Evolutionary conservation across 2,797 vertebrate genomes (phyloP), one percentile per base, ranked within the genome.

Genomic region (Esox masquinongy): DNA sequence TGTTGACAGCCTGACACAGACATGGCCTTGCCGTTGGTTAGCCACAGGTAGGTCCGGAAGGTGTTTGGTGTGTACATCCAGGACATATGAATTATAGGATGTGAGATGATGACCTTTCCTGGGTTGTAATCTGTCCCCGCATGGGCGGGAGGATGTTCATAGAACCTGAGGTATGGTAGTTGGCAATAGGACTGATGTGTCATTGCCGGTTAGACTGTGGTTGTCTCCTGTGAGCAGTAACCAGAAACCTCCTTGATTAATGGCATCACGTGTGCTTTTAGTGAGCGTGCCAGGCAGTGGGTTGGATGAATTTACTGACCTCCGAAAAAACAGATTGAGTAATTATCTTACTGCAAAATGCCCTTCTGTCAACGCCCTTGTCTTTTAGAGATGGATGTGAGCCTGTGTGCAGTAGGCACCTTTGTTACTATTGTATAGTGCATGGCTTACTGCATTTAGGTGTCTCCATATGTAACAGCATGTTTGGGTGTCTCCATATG

Each of bases 221-320:
- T 24, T n/a, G 56, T 56, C 14, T 56, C 12, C 51, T 1, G 51
- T 59, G 56, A 59, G 8, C 17, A n/a, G 4, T 47, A 14, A 47
- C 43, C 56, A n/a, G 17, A 59, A 80, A 61, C 84, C 68, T 61
- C 72, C 39, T 87, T 82, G 81, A 76, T 8, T 73, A 70, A 79
- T 56, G 81, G 73, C 64, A 74, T 22, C 71, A 59, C 79, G 49
- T 43, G 68, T 49, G 68, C 69, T 75, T 74, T 74, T 63, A 61
- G 56, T 12, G 47, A 8, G 7, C 80, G 64, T 71, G 6, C 34
- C 26, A 39, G 69, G 66, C 12, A 75, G 2, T 11, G 31, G 50
- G 70, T 49, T 64, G 39, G 26, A 15, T 53, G 34, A 73, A 78
- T 75, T 78, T 68, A 70, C 73, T 74, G 68, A 51, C 24, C 26